Base-by-base conservation (phyloP, 1,140 invertebrate genomes). In the Lordiphosa collinella region DNA sequence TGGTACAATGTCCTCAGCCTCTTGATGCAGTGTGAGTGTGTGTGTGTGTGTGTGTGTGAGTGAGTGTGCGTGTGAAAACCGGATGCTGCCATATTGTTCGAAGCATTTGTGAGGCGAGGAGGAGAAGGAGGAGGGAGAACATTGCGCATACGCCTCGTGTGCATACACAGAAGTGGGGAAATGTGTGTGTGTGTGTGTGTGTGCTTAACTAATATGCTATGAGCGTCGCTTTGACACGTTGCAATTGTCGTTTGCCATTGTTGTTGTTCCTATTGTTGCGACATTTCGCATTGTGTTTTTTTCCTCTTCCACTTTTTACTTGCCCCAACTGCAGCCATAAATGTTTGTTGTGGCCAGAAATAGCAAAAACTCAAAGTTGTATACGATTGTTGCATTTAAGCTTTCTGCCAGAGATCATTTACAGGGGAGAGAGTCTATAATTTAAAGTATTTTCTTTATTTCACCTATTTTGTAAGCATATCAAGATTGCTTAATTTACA, bases 161-260 rank as follows among this genome's bases (percentile, higher is more conserved):
- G 47, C 51, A 14, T 9, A 50, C 44, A 62, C 34, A 46, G 22
- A 31, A 13, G 7, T 22, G 40, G 52, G 34, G 9, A 11, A 12
- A 41, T 22, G 44, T 36, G 13, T 32, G 59, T 35, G 35, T 59
- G 37, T 43, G 54, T 31, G 13, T 41, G 12, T 65, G 54, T 70
- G 44, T 76, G 37, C 73, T 71, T 66, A 71, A 72, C 72, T 71
- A 76, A 76, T 72, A 78, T 71, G 60, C 66, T 36, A 56, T 50
- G 55, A 43, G 50, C 66, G 51, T 48, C 61, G 73, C 56, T 78
- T 56, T 56, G 73, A 60, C 72, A 78, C 72, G 61, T 76, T 76
- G 67, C 72, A 78, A 67, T 78, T 76, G 73, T 68, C 59, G 70
- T 71, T 55, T 50, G 10, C 52, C 36, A 66, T 50, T 67, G 34